Conservation (phyloP, 1,140 invertebrate genomes). For the Calliopsis andreniformis region DNA sequence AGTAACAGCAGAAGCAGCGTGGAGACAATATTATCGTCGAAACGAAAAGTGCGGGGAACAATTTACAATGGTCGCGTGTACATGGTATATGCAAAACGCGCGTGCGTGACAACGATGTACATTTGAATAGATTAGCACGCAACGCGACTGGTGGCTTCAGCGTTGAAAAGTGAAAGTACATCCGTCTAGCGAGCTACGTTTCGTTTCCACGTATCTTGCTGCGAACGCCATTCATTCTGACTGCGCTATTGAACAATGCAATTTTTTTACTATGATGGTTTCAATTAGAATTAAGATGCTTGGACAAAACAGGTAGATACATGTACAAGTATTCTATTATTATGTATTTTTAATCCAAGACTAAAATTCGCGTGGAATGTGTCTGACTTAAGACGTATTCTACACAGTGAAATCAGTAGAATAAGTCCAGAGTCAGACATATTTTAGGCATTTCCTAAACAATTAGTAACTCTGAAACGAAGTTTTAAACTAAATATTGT, state of each 20-base stretch:
- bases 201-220: slow-evolving; percentile 44
- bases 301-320: too few relatives aligned
- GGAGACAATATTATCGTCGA: slow-evolving; percentile 23
- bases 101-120: slow-evolving; percentile 11
- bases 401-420: too few relatives aligned
- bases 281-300: too few relatives aligned
- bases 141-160: slow-evolving; percentile 3
- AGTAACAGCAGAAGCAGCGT: neutral
- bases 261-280: too few relatives aligned
- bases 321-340: too few relatives aligned
- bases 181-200: slow-evolving; percentile 39
- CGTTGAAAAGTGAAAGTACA: slow-evolving; percentile 54
- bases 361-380: too few relatives aligned
- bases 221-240: neutral
- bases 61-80: neutral
- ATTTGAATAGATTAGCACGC: slow-evolving; percentile 33
- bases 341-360: too few relatives aligned
- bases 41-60: neutral
- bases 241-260: neutral
- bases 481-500: too few relatives aligned
- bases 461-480: too few relatives aligned
- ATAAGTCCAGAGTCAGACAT: too few relatives aligned
- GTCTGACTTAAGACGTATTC: too few relatives aligned
- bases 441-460: too few relatives aligned
- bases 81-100: neutral